phyloP scores from a whole-genome alignment of 2,888 invertebrate species.

The Syrista parreyssii region DNA sequence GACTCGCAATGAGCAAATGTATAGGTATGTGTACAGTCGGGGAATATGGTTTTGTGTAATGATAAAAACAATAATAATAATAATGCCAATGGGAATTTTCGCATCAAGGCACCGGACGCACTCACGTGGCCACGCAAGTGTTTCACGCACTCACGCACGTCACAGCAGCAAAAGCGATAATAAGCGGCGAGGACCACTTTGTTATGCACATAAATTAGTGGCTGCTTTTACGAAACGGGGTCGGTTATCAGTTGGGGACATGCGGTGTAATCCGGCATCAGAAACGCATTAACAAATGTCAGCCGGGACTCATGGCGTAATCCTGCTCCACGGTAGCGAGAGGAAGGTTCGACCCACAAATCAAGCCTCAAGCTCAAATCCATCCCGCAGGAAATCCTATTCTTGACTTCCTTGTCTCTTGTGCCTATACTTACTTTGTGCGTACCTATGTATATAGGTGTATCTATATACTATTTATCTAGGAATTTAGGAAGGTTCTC shows the following conservation, averaged over 20 bases:
- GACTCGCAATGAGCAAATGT: background rate
- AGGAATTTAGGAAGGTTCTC: background rate
- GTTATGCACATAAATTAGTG: constrained; percentile 53
- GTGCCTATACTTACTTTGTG: background rate
- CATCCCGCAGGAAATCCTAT: background rate
- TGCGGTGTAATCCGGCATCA: constrained; percentile 55
- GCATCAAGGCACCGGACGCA: background rate
- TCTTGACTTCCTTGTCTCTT: background rate
- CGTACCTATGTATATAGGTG: background rate
- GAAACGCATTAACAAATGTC: constrained; percentile 59
- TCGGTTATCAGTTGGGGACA: constrained; percentile 44
- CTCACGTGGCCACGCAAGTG: background rate
- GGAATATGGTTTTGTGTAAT: background rate
- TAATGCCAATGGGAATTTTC: background rate
- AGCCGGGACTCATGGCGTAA: constrained; percentile 37
- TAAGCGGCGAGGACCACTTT: constrained; percentile 20
- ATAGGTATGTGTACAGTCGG: background rate
- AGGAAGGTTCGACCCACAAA: constrained; percentile 43
- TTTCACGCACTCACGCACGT: background rate
- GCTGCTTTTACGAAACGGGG: constrained; percentile 38
- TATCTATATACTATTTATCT: background rate
- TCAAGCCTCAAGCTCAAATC: constrained; percentile 38
- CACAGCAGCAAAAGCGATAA: constrained; percentile 14
- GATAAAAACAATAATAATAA: background rate
- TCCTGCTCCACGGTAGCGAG: constrained; percentile 33